Evolutionary conservation across 2,113 vertebrate genomes (phyloP).

Genomic region (Himantopus leucocephalus): DNA sequence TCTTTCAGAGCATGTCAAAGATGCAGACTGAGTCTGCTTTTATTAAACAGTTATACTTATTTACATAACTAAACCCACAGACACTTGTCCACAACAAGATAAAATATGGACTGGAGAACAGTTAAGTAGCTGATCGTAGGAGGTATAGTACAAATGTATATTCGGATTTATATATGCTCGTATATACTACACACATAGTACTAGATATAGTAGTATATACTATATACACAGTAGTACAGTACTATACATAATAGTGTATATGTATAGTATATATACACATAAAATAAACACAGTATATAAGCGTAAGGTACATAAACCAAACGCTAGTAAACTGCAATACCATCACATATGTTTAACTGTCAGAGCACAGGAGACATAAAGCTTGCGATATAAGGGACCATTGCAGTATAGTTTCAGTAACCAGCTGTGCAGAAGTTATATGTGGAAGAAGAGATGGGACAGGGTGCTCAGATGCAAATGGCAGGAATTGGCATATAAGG

Average conservation of each 20-base stretch:
- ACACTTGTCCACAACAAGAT: background rate
- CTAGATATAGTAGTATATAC: background rate
- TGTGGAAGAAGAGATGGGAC: background rate
- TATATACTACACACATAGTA: background rate
- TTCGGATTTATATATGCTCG: background rate
- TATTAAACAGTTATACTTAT: background rate
- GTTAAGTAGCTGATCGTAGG: background rate
- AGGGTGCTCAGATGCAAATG: rapidly evolving
- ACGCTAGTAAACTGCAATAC: background rate
- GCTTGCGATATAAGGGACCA: background rate
- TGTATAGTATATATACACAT: too few species aligned
- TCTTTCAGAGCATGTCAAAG: background rate
- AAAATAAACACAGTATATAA: too few species aligned
- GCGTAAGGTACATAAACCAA: background rate
- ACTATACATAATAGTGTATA: background rate
- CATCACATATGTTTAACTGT: background rate
- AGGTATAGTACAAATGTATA: background rate
- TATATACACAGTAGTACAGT: background rate
- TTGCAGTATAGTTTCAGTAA: background rate
- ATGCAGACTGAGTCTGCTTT: background rate
- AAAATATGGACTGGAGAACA: background rate
- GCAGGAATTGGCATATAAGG: background rate
- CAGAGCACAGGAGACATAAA: background rate
- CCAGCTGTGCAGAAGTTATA: rapidly evolving
- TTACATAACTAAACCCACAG: background rate